A percentile compares a stretch with the other conserved stretches of the same genome.
phyloP scores from a whole-genome alignment of 2,113 vertebrate species.

The Colinus virginianus region DNA sequence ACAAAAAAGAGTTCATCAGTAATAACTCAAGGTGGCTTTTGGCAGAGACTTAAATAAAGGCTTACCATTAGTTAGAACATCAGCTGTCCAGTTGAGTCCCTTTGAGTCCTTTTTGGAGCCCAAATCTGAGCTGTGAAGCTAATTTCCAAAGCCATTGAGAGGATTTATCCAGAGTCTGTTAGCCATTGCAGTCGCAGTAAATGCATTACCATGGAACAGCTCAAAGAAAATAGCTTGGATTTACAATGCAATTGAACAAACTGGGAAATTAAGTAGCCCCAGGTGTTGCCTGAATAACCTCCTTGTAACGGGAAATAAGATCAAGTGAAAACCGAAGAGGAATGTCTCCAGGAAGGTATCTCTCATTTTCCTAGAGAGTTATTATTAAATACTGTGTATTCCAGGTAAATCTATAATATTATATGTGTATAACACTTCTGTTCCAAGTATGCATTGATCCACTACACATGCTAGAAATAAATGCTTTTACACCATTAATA shows the following conservation, averaged over 20 bases:
- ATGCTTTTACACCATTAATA: background rate
- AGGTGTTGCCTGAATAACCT: background rate
- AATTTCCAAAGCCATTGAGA: background rate
- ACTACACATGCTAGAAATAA: background rate
- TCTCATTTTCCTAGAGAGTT: background rate
- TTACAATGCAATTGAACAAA: background rate
- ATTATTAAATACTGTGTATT: background rate
- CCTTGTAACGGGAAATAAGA: background rate
- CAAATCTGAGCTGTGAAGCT: background rate
- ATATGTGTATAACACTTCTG: background rate
- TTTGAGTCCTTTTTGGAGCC: background rate
- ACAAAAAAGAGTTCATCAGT: background rate
- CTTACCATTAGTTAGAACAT: background rate
- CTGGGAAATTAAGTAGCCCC: background rate
- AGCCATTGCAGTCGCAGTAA: background rate
- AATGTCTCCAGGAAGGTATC: background rate
- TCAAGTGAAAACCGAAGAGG: background rate
- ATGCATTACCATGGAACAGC: background rate
- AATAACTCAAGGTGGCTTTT: background rate
- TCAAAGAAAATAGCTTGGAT: background rate
- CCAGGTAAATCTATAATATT: background rate
- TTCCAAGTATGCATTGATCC: background rate
- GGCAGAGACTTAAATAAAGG: background rate
- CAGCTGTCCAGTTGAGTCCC: background rate
- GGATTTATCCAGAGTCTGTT: background rate